Percentiles rank a stretch among this genome's conserved stretches.
These are phyloP conservation scores for Thryonomys swinderianus DNA, from an alignment of 2,113 vertebrate species.

Conservation along the genomic window DNA sequence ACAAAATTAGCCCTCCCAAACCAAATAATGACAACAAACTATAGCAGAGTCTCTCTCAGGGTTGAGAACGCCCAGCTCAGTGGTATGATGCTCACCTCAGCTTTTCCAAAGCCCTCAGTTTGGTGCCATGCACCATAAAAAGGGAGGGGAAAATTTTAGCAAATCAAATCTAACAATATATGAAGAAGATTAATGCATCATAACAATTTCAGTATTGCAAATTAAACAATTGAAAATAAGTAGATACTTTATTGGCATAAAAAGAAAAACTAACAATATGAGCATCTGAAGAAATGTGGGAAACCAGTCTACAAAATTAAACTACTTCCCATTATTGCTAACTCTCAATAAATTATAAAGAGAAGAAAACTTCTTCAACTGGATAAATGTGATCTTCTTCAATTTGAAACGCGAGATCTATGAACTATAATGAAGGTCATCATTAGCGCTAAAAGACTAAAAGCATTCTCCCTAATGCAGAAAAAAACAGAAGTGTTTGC, in stretches of 20 bases:
- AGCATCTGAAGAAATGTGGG: background rate
- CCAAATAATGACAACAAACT: background rate
- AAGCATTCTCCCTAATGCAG: background rate
- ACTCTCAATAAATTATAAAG: background rate
- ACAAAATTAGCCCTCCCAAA: background rate
- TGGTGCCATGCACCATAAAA: background rate
- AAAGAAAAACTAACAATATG: background rate
- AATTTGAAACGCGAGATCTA: background rate
- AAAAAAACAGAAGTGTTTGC: background rate
- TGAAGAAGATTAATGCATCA: background rate
- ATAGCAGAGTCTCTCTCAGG: background rate
- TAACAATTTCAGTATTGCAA: background rate
- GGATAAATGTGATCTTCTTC: background rate
- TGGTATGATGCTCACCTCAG: background rate
- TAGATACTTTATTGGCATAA: background rate
- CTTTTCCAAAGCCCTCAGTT: background rate
- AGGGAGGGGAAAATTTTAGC: background rate
- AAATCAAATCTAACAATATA: background rate
- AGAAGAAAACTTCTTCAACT: background rate
- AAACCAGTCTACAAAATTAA: background rate
- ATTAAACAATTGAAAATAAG: background rate
- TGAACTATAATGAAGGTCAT: background rate
- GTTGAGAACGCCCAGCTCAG: too few relatives aligned
- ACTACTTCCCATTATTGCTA: background rate
- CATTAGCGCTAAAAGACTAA: background rate